Conservation (phyloP, 1,140 invertebrate species). For the Belonocnema kinseyi region DNA sequence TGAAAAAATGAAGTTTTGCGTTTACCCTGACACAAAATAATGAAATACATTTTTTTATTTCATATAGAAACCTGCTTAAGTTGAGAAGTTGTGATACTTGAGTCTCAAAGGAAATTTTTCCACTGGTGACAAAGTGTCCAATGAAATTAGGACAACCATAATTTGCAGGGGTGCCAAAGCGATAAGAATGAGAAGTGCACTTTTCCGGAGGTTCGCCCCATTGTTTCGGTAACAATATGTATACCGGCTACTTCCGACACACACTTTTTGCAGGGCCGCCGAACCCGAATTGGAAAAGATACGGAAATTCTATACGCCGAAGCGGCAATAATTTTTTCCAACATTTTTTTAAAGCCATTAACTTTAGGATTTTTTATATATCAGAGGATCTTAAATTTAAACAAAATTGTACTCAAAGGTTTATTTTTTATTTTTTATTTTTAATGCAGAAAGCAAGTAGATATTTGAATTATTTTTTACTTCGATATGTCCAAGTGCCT, state of each 20-base stretch:
- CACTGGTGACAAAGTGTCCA: slow-evolving; percentile 39
- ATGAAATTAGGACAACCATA: slow-evolving; percentile 63
- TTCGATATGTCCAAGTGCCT: no score
- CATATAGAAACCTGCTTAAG: not conserved
- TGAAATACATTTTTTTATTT: no score
- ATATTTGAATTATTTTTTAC: no score
- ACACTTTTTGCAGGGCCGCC: not conserved
- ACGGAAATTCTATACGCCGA: not conserved
- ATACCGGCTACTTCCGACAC: slow-evolving; percentile 47
- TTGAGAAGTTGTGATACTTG: not conserved
- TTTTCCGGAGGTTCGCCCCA: slow-evolving; percentile 49
- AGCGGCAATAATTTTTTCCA: not conserved
- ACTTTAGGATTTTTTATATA: no score
- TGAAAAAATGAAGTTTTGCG: no score
- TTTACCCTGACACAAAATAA: no score
- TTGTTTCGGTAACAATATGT: slow-evolving; percentile 61
- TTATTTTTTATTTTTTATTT: no score
- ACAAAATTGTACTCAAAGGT: no score
- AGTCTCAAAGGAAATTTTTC: not conserved
- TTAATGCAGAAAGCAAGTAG: no score
- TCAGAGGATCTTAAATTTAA: no score
- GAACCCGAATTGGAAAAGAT: not conserved
- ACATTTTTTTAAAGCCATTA: no score
- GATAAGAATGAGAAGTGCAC: slow-evolving; percentile 62
- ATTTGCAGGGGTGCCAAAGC: slow-evolving; percentile 52